These are phyloP conservation scores for Dynastes tityus DNA, from an alignment of 2,888 invertebrate species.

Conservation along the genomic window DNA sequence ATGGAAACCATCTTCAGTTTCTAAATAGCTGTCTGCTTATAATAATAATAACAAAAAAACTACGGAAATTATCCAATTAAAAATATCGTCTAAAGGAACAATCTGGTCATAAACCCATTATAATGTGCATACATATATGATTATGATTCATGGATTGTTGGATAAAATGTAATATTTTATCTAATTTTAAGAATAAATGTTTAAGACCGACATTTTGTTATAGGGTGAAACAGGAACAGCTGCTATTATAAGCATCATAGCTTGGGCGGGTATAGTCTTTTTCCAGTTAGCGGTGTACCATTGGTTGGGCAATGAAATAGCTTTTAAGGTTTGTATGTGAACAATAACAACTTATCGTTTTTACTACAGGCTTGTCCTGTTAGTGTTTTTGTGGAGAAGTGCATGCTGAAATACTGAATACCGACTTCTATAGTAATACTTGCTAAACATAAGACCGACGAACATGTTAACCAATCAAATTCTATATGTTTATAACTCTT, in stretches of 20 bases:
- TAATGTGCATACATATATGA: neutral
- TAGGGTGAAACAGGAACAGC: neutral
- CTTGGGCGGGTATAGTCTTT: neutral
- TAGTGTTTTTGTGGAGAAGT: neutral
- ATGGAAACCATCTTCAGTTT: too few species aligned
- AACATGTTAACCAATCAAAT: too few species aligned
- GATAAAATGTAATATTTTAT: neutral
- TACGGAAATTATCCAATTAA: too few species aligned
- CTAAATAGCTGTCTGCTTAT: too few species aligned
- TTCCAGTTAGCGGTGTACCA: slow-evolving; percentile 23
- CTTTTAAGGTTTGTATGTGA: slow-evolving; percentile 19
- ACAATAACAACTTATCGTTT: neutral
- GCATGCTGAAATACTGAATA: neutral
- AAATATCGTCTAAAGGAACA: too few species aligned
- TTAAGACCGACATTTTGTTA: neutral
- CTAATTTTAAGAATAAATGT: neutral
- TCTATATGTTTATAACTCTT: too few species aligned
- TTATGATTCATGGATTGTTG: neutral
- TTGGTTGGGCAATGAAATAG: slow-evolving; percentile 47
- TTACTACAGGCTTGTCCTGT: neutral
- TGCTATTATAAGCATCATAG: neutral
- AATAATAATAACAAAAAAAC: too few species aligned
- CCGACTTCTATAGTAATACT: neutral
- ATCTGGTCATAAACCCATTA: too few species aligned
- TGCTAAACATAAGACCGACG: neutral